A percentile compares a stretch with the other conserved stretches of the same genome.
phyloP scores from a whole-genome alignment of 2,888 invertebrate genomes.

The Ophion ventricosus region DNA sequence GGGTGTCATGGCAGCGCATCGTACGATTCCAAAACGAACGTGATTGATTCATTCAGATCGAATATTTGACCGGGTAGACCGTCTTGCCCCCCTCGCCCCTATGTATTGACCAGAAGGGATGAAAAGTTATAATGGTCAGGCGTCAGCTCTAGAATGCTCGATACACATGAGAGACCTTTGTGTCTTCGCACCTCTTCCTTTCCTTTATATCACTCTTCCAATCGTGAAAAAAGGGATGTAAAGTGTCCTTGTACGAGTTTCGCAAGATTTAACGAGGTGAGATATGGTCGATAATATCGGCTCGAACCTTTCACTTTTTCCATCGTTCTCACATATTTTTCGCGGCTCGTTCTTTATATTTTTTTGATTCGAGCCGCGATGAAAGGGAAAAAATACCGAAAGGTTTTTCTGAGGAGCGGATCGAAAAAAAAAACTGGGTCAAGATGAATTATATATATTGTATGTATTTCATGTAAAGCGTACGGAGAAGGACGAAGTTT shows the following conservation, averaged over 20 bases:
- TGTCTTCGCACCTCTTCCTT: not conserved
- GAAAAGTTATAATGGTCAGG: not conserved
- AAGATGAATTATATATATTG: constrained; percentile 36
- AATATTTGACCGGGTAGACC: no score
- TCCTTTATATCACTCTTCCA: not conserved
- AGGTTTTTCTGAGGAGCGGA: not conserved
- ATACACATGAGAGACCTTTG: not conserved
- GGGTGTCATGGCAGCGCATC: no score
- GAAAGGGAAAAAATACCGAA: constrained; percentile 24
- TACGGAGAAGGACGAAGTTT: constrained; percentile 20
- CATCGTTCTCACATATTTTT: constrained; percentile 19
- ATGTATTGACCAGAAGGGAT: not conserved
- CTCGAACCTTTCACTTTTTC: constrained; percentile 19
- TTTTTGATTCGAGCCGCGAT: constrained; percentile 1
- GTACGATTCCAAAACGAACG: no score
- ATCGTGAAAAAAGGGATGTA: not conserved
- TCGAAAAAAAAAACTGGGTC: constrained; percentile 48
- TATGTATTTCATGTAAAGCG: constrained; percentile 33
- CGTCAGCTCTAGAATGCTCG: not conserved
- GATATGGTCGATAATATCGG: not conserved
- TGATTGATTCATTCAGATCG: no score
- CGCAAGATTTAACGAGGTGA: constrained; percentile 21
- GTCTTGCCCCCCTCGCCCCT: no score
- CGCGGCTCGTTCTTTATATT: constrained; percentile 2
- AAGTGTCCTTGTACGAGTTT: constrained; percentile 16